Evolutionary conservation across 2,888 invertebrate species (phyloP).

Genomic region (Platycnemis pennipes): DNA sequence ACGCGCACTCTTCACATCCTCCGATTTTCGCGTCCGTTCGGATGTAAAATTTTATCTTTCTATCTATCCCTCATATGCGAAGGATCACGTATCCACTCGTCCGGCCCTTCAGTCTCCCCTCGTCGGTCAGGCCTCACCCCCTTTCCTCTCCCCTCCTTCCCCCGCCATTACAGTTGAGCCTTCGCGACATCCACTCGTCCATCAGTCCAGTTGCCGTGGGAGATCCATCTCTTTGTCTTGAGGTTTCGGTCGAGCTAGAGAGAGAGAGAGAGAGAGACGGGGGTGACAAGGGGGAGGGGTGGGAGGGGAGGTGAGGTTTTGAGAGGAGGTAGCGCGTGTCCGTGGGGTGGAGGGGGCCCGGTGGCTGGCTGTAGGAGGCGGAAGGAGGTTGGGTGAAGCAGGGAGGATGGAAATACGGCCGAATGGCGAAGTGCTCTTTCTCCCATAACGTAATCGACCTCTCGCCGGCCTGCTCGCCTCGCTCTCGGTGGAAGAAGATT

Average conservation of each 20-base stretch:
- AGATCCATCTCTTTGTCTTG: constrained; percentile 68
- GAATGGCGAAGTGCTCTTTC: constrained; percentile 33
- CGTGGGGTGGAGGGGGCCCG: constrained; percentile 69
- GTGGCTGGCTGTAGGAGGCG: constrained; percentile 51
- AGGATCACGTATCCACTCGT: not conserved
- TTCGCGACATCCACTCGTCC: constrained; percentile 63
- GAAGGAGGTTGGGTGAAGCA: not conserved
- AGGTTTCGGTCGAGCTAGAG: constrained; percentile 70
- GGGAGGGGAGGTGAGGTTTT: not conserved
- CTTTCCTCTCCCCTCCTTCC: not conserved
- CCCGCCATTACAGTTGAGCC: not conserved
- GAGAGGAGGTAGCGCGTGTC: constrained; percentile 70
- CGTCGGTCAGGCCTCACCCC: not conserved
- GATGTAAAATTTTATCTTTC: not conserved
- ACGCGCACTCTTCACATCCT: not conserved
- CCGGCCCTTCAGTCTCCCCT: not conserved
- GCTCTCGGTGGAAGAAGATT: not conserved
- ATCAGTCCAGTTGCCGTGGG: constrained; percentile 65
- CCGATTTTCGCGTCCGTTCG: not conserved
- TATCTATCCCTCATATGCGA: not conserved
- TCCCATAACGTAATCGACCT: constrained; percentile 51
- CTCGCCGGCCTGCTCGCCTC: constrained; percentile 3
- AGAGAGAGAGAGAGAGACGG: constrained; percentile 69
- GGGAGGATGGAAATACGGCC: constrained; percentile 18
- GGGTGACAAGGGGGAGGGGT: not conserved